A percentile compares a stretch with the other conserved stretches of the same genome.
These are phyloP conservation scores for Drosophila arawakana DNA, from an alignment of 1,140 invertebrate genomes.

Conservation along the genomic window DNA sequence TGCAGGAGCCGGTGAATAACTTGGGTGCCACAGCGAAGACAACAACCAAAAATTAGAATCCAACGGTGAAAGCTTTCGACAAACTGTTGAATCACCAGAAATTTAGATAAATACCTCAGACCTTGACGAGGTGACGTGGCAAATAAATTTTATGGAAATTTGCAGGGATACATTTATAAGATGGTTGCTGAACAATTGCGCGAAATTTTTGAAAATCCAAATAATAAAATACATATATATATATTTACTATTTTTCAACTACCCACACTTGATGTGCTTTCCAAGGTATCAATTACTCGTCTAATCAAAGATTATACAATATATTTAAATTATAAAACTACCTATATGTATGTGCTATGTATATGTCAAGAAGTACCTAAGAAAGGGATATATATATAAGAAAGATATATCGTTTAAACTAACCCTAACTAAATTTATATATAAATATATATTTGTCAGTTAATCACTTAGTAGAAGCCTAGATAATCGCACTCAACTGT, in stretches of 20 bases:
- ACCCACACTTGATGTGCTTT: constrained; percentile 58
- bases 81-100: constrained; percentile 23
- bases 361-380: constrained; percentile 67
- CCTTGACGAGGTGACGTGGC: constrained; percentile 3
- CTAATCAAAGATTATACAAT: constrained; percentile 33
- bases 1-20: constrained; percentile 75
- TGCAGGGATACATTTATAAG: constrained; percentile 49
- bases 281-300: constrained; percentile 62
- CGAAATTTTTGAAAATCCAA: constrained; percentile 11
- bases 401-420: constrained; percentile 1
- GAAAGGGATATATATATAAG: constrained; percentile 18
- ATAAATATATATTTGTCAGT: constrained; percentile 5
- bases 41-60: constrained; percentile 64
- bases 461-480: constrained; percentile 11
- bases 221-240: constrained; percentile 6
- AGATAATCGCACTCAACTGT: constrained; percentile 13
- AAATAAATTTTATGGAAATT: constrained; percentile 28
- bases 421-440: background rate
- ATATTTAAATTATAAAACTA: constrained; percentile 30
- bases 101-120: background rate
- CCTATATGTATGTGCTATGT: constrained; percentile 38
- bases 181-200: constrained; percentile 9
- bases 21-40: constrained; percentile 61
- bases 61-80: constrained; percentile 14
- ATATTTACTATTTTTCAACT: constrained; percentile 40